phyloP scores from a whole-genome alignment of 2,797 vertebrate genomes.

The Craterocephalus amniculus region DNA sequence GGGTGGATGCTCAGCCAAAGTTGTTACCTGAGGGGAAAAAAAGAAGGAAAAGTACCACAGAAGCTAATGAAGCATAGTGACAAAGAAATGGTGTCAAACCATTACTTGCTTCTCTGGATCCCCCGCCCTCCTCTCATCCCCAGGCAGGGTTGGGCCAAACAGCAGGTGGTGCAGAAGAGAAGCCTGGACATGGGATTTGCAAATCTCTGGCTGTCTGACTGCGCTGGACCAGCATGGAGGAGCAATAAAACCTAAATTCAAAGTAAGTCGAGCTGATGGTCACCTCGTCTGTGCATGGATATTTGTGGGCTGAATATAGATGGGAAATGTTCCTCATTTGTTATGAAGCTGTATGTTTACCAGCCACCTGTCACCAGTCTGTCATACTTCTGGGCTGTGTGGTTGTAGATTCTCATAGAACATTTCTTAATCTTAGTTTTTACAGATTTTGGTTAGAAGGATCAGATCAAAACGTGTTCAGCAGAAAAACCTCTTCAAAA shows the following conservation, averaged over 20 bases:
- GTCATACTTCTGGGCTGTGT: slow-evolving; percentile 5
- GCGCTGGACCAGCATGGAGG: slow-evolving; percentile 52
- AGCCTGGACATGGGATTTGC: slow-evolving; percentile 73
- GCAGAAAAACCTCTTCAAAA: background rate
- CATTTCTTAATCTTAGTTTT: background rate
- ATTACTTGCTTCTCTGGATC: slow-evolving; percentile 50
- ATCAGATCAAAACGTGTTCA: background rate
- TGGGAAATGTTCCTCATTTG: background rate
- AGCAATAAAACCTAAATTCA: slow-evolving; percentile 51
- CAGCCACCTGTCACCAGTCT: slow-evolving; percentile 9
- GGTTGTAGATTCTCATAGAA: slow-evolving; percentile 11
- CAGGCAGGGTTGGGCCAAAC: slow-evolving; percentile 76
- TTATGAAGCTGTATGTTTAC: slow-evolving; percentile 20
- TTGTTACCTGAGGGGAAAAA: slow-evolving; percentile 6
- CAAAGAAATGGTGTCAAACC: slow-evolving; percentile 54
- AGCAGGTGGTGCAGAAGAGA: slow-evolving; percentile 82
- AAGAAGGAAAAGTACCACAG: slow-evolving; percentile 15
- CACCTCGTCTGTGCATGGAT: background rate
- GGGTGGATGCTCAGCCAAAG: slow-evolving; percentile 7
- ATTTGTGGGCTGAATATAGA: background rate
- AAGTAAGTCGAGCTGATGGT: slow-evolving; percentile 72
- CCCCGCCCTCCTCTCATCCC: slow-evolving; percentile 58
- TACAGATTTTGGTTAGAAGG: background rate
- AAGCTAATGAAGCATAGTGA: slow-evolving; percentile 44
- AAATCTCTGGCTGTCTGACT: slow-evolving; percentile 69